These are phyloP conservation scores for Phaedon cochleariae DNA, from an alignment of 2,888 invertebrate species.

Conservation along the genomic window DNA sequence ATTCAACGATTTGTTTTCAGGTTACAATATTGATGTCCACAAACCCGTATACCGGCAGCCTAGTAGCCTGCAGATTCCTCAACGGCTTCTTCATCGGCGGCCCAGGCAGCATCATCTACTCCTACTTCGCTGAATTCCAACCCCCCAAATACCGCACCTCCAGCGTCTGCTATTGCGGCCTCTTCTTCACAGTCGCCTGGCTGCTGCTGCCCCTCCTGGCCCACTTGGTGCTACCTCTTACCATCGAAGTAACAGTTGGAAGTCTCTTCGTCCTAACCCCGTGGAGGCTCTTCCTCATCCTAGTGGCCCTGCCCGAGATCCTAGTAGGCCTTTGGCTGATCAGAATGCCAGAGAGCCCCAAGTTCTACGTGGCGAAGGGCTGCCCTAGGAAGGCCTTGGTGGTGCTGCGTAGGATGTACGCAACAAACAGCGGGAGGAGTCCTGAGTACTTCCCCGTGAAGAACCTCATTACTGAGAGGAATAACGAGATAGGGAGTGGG, in stretches of 20 bases:
- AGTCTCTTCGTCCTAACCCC: constrained; percentile 68
- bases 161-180: constrained; percentile 70
- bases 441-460: constrained; percentile 64
- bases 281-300: constrained; percentile 78
- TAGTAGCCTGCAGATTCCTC: constrained; percentile 67
- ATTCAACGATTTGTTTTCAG: too few relatives aligned
- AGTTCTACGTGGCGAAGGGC: constrained; percentile 74
- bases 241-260: constrained; percentile 41
- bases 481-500: constrained; percentile 4
- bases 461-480: constrained; percentile 34
- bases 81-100: constrained; percentile 67
- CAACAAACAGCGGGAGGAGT: constrained; percentile 63
- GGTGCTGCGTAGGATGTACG: constrained; percentile 70
- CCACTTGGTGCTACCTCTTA: constrained; percentile 50
- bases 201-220: constrained; percentile 68
- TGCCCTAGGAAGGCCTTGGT: constrained; percentile 67
- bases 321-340: constrained; percentile 66
- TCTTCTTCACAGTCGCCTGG: constrained; percentile 73
- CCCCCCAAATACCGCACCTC: constrained; percentile 67
- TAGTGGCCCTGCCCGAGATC: constrained; percentile 72
- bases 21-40: constrained; percentile 47
- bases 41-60: constrained; percentile 36
- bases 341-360: constrained; percentile 80
- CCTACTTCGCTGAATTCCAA: constrained; percentile 74
- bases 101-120: constrained; percentile 62